Evolutionary conservation across 2,888 invertebrate genomes (phyloP).

Genomic region (Mellilla xanthometata): DNA sequence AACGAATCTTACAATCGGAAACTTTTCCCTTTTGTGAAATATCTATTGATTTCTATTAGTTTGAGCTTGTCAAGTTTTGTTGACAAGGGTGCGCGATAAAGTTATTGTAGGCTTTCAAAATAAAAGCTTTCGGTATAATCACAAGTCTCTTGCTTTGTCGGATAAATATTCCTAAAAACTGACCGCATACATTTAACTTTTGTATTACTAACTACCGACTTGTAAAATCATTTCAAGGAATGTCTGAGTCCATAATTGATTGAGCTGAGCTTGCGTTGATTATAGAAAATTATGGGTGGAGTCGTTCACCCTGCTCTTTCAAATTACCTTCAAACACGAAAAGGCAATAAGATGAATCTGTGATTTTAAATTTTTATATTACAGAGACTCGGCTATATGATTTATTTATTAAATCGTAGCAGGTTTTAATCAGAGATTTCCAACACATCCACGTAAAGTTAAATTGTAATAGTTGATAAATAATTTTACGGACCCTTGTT

Average conservation of each 20-base stretch:
- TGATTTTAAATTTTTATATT: background rate
- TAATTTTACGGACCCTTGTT: too few relatives aligned
- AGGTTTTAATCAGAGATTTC: too few relatives aligned
- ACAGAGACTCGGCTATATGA: background rate
- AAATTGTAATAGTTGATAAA: too few relatives aligned
- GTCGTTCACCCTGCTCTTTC: conserved; percentile 28
- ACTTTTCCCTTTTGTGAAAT: conserved; percentile 51
- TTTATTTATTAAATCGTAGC: too few relatives aligned
- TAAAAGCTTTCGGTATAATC: too few relatives aligned
- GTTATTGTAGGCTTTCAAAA: background rate
- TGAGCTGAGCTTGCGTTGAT: conserved; percentile 49
- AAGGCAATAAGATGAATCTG: conserved; percentile 1
- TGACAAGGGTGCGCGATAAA: background rate
- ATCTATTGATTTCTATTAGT: conserved; percentile 44
- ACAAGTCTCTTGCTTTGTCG: too few relatives aligned
- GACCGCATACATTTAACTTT: background rate
- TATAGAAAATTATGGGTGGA: conserved; percentile 57
- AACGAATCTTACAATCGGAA: conserved; percentile 55
- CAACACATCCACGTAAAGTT: too few relatives aligned
- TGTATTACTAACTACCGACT: conserved; percentile 18
- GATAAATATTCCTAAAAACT: too few relatives aligned
- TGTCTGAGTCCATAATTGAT: conserved; percentile 41
- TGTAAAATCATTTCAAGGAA: conserved; percentile 22
- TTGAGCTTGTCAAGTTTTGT: conserved; percentile 8
- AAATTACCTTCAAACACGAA: conserved; percentile 35